Conservation (phyloP, 2,888 invertebrate genomes). For the Hedya salicella region DNA sequence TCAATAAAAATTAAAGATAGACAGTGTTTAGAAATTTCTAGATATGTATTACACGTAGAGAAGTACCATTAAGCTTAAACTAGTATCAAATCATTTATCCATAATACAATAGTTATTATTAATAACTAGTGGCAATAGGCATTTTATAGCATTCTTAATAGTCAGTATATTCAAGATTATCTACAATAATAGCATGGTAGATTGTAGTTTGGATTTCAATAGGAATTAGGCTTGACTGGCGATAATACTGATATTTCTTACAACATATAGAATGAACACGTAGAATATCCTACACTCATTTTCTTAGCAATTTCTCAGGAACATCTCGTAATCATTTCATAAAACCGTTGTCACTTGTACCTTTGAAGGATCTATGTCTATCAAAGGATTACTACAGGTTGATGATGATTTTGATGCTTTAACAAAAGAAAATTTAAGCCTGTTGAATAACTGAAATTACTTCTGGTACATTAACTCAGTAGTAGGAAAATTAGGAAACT, state of each 20-base stretch:
- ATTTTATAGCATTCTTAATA: constrained; percentile 28
- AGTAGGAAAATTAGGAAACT: too few species aligned
- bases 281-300: too few species aligned
- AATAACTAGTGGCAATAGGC: constrained; percentile 37
- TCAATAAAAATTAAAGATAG: background rate
- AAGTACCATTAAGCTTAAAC: constrained; percentile 22
- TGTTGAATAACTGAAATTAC: too few species aligned
- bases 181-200: constrained; percentile 28
- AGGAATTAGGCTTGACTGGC: constrained; percentile 68
- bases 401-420: too few species aligned
- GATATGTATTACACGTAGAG: constrained; percentile 25
- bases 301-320: too few species aligned
- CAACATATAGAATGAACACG: too few species aligned
- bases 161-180: constrained; percentile 29
- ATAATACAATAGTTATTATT: constrained; percentile 22
- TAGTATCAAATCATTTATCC: constrained; percentile 36
- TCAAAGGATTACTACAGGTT: too few species aligned
- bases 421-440: too few species aligned
- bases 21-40: constrained; percentile 18
- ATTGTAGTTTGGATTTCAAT: constrained; percentile 71
- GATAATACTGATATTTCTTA: constrained; percentile 54
- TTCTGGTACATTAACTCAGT: too few species aligned
- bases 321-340: too few species aligned
- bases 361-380: too few species aligned
- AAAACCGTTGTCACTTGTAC: too few species aligned